Evolutionary conservation across 2,113 vertebrate genomes (phyloP).

Genomic region (Oryzias celebensis): DNA sequence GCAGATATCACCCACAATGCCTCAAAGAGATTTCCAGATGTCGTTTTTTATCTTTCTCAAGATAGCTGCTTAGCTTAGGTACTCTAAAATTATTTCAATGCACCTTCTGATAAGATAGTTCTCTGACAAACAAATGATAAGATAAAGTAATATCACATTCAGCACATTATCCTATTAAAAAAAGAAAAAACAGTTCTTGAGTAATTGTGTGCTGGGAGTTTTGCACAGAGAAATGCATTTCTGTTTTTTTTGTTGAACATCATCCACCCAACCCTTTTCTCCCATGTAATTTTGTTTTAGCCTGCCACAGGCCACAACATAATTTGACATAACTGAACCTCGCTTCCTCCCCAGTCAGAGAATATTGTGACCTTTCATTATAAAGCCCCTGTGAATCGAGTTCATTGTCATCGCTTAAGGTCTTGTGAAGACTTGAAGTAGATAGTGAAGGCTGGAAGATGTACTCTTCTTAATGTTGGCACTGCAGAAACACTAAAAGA

Average conservation of each 20-base stretch:
- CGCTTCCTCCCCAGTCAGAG: conserved; percentile 35
- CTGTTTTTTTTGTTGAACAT: conserved; percentile 7
- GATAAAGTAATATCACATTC: conserved; percentile 19
- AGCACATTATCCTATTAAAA: conserved; percentile 14
- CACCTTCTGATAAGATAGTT: conserved; percentile 7
- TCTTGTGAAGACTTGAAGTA: conserved; percentile 47
- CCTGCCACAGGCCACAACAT: conserved; percentile 56
- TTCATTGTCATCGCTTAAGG: conserved; percentile 56
- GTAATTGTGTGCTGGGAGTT: background rate
- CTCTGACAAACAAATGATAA: conserved; percentile 25
- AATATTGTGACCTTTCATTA: conserved; percentile 70
- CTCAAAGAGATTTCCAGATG: conserved; percentile 52
- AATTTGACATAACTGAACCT: conserved; percentile 59
- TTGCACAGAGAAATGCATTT: conserved; percentile 7
- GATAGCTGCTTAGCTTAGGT: conserved; percentile 33
- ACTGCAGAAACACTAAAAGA: conserved; percentile 45
- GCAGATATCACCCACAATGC: conserved; percentile 34
- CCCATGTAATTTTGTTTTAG: conserved; percentile 54
- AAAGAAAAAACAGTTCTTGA: background rate
- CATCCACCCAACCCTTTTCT: background rate
- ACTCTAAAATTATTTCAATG: conserved; percentile 30
- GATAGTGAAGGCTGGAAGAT: conserved; percentile 39
- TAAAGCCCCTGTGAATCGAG: conserved; percentile 56
- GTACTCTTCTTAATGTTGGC: conserved; percentile 62
- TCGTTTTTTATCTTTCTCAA: conserved; percentile 20